phyloP scores from a whole-genome alignment of 2,888 invertebrate genomes.

The Caenorhabditis sp. region DNA sequence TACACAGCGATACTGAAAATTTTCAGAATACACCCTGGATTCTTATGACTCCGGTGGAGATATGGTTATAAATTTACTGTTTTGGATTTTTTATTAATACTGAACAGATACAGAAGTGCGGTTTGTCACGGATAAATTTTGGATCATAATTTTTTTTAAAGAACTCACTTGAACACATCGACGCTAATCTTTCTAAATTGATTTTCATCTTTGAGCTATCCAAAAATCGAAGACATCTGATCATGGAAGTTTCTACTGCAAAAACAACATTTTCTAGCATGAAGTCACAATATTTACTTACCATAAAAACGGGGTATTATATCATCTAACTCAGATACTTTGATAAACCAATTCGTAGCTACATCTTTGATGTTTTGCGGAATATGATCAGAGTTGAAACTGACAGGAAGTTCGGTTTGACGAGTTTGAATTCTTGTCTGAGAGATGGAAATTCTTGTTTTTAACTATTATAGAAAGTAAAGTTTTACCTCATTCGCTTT shows the following conservation, averaged over 20 bases:
- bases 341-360: slow-evolving; percentile 98
- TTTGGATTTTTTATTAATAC: too few relatives aligned
- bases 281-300: slow-evolving; percentile 25
- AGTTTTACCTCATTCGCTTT: slow-evolving; percentile 74
- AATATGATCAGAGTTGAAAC: slow-evolving; percentile 74
- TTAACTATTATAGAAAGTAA: neutral
- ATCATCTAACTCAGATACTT: slow-evolving; percentile 95
- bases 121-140: too few relatives aligned
- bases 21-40: too few relatives aligned
- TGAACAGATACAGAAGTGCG: too few relatives aligned
- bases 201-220: slow-evolving; percentile 39
- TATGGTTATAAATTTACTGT: too few relatives aligned
- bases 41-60: too few relatives aligned
- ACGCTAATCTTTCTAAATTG: slow-evolving; percentile 52
- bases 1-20: too few relatives aligned
- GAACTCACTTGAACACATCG: slow-evolving; percentile 40
- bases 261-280: neutral
- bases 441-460: neutral
- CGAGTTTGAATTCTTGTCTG: slow-evolving; percentile 22
- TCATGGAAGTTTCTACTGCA: slow-evolving; percentile 59
- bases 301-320: slow-evolving; percentile 86
- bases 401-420: slow-evolving; percentile 4
- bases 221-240: slow-evolving; percentile 57
- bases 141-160: slow-evolving; percentile 6
- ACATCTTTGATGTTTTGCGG: slow-evolving; percentile 68